These are phyloP conservation scores for Dipodomys spectabilis DNA, from an alignment of 2,113 vertebrate genomes.

Conservation along the genomic window DNA sequence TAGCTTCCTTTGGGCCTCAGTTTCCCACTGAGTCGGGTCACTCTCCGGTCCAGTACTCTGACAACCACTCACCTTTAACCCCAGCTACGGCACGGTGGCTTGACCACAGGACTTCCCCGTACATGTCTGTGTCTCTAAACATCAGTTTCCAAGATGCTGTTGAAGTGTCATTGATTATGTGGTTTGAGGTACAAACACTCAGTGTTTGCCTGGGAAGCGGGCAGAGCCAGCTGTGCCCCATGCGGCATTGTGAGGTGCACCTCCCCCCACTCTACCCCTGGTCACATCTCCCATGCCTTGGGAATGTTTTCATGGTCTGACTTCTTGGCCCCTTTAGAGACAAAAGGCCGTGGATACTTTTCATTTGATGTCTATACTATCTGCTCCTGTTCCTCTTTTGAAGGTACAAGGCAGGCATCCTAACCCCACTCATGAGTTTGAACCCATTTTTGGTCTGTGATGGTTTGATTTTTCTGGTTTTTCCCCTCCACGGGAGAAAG, in stretches of 20 bases:
- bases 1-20: not conserved
- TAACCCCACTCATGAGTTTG: not conserved
- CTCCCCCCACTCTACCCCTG: not conserved
- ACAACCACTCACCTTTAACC: not conserved
- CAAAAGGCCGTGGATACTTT: not conserved
- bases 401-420: not conserved
- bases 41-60: not conserved
- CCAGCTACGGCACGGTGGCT: not conserved
- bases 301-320: not conserved
- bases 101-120: not conserved
- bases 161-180: not conserved
- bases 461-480: conserved; percentile 50
- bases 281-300: not conserved
- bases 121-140: not conserved
- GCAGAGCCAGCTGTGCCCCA: not conserved
- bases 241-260: not conserved
- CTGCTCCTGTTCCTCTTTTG: not conserved
- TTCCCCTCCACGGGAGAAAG: conserved; percentile 3
- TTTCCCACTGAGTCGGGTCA: not conserved
- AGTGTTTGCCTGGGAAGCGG: not conserved
- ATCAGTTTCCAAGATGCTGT: not conserved
- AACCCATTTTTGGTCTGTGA: not conserved
- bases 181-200: not conserved
- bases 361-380: not conserved
- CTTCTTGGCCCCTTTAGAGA: not conserved